Evolutionary conservation across 2,888 invertebrate species (phyloP).

Genomic region (Neoascia interrupta): DNA sequence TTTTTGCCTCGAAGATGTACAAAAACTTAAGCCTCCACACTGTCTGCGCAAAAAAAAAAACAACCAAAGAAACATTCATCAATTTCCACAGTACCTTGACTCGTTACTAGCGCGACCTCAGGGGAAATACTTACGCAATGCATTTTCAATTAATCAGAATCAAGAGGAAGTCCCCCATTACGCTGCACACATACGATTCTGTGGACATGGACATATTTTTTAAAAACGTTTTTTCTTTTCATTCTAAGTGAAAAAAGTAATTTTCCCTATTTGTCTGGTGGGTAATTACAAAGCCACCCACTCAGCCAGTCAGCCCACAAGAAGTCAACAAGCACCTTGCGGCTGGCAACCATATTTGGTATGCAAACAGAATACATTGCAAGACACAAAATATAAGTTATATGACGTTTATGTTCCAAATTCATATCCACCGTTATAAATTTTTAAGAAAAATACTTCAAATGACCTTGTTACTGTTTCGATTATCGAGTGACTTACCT

Average conservation of each 20-base stretch:
- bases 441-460: not conserved
- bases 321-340: not conserved
- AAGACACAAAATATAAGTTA: no score
- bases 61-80: slow-evolving; percentile 35
- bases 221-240: no score
- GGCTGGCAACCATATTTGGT: slow-evolving; percentile 62
- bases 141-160: slow-evolving; percentile 46
- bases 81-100: slow-evolving; percentile 64
- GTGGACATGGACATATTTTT: no score
- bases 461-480: slow-evolving; percentile 45
- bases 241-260: no score
- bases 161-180: slow-evolving; percentile 10
- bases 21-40: slow-evolving; percentile 25
- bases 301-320: slow-evolving; percentile 43
- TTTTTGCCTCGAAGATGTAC: slow-evolving; percentile 33
- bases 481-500: slow-evolving; percentile 37
- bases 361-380: slow-evolving; percentile 16
- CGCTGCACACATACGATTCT: no score
- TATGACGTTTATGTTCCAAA: slow-evolving; percentile 18
- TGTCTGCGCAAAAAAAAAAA: slow-evolving; percentile 31
- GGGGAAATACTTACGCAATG: slow-evolving; percentile 55
- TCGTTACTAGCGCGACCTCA: slow-evolving; percentile 45
- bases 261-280: slow-evolving; percentile 46
- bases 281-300: slow-evolving; percentile 62
- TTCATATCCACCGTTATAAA: slow-evolving; percentile 51